A percentile compares a stretch with the other conserved stretches of the same genome.
These are phyloP conservation scores for Pinna nobilis DNA, from an alignment of 1,140 invertebrate genomes.

Conservation along the genomic window DNA sequence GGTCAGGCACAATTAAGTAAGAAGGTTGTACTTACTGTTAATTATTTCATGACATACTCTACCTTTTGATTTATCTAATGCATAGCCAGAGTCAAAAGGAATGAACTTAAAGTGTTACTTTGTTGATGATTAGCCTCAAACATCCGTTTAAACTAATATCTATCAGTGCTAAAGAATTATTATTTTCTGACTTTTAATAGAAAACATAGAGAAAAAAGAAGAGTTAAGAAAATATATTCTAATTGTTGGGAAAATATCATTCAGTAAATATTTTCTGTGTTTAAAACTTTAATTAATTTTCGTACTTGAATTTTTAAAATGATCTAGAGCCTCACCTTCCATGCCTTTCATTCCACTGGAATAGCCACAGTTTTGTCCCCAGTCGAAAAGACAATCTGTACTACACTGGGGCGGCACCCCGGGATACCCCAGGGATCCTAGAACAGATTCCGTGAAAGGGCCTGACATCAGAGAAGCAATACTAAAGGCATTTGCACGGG, in stretches of 20 bases:
- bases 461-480: constrained; percentile 66
- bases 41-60: too few species aligned
- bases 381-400: constrained; percentile 60
- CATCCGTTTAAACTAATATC: too few species aligned
- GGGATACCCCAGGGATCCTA: constrained; percentile 30
- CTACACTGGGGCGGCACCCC: constrained; percentile 40
- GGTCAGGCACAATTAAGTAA: too few species aligned
- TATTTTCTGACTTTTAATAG: too few species aligned
- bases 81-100: too few species aligned
- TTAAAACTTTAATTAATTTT: too few species aligned
- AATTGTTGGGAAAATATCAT: not conserved
- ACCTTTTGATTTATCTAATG: too few species aligned
- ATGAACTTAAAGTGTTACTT: too few species aligned
- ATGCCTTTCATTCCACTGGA: constrained; percentile 56
- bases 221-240: not conserved
- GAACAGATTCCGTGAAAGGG: constrained; percentile 49
- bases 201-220: not conserved
- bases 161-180: too few species aligned
- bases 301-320: too few species aligned
- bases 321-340: constrained; percentile 67
- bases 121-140: too few species aligned
- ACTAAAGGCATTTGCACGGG: constrained; percentile 64
- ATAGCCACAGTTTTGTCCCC: constrained; percentile 41
- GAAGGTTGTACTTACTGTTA: too few species aligned
- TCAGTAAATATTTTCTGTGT: not conserved